Evolutionary conservation across 1,140 invertebrate species (phyloP), one percentile per base, ranked within the genome.

Genomic region (Phymorhynchus buccinoides): DNA sequence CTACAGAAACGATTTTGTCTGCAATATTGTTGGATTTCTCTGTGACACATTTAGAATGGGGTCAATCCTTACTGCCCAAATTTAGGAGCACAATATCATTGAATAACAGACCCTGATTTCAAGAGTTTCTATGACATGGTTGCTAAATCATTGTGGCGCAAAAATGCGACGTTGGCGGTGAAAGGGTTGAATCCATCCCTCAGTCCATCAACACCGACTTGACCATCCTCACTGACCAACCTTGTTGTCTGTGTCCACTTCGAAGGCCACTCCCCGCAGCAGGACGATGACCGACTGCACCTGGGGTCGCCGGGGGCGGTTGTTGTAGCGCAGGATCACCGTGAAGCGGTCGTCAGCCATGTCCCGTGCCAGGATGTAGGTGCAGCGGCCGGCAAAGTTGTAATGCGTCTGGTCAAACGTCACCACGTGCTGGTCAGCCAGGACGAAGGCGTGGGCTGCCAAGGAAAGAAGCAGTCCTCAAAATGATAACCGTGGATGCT

Each of bases 371-470:
- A 99, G 92, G 4, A 98, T 93, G 91, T 98, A 98, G 89, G 95
- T 96, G 93, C 97, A 98, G 22, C 93, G 94, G 78, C 97, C 97
- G 32, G 95, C 95, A 93, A 97, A 96, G 22, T 96, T 95, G 78
- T 96, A 94, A 87, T 96, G 96, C 84, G 95, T 95, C 1, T 96
- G 96, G 91, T 98, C 97, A 91, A 97, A 98, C 0, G 97, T 98
- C 89, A 97, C 96, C 89, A 97, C 95, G 92, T 98, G 96, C 88
- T 96, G 95, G 4, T 96, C 96, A 87, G 97, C 96, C 14, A 96
- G 93, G 27, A 98, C 93, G n/a, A 95, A 89, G 93, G 82, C 95
- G 96, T 87, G 95, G 41, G 90, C 94, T 93, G 86, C n/a, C n/a
- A 77, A 32, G 52, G 42, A 86, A 48, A 78, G 39, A 81, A 30